phyloP scores from a whole-genome alignment of 2,113 vertebrate genomes.

The Rhinogobius similis region DNA sequence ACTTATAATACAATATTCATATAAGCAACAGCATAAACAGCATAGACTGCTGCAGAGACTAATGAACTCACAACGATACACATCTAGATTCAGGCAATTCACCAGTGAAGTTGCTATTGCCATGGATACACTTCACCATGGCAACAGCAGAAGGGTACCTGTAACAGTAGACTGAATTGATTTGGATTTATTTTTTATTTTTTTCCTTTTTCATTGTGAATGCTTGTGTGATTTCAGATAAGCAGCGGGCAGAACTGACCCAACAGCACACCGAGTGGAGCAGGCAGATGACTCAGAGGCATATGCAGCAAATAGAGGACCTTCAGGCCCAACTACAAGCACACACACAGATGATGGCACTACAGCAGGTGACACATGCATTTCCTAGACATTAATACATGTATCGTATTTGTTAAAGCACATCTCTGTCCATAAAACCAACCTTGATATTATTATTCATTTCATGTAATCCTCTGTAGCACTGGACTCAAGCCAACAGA shows the following conservation, averaged over 20 bases:
- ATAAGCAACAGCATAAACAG: slow-evolving; percentile 7
- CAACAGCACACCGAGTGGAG: slow-evolving; percentile 85
- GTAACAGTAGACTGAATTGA: slow-evolving; percentile 51
- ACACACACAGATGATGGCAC: slow-evolving; percentile 79
- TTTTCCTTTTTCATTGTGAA: slow-evolving; percentile 21
- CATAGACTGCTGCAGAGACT: slow-evolving; percentile 17
- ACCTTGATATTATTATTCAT: not conserved
- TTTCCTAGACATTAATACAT: not conserved
- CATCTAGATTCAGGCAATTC: slow-evolving; percentile 60
- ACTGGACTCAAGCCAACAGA: slow-evolving; percentile 14
- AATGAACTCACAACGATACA: slow-evolving; percentile 27
- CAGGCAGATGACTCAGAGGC: slow-evolving; percentile 81
- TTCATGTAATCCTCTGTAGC: not conserved
- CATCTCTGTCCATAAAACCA: not conserved
- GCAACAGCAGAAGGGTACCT: slow-evolving; percentile 69
- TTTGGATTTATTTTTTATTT: slow-evolving; percentile 43
- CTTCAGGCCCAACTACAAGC: slow-evolving; percentile 83
- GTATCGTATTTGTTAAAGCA: not conserved
- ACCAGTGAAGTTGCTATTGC: slow-evolving; percentile 65
- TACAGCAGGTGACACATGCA: slow-evolving; percentile 73
- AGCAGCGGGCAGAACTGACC: slow-evolving; percentile 84
- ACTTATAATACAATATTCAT: not conserved
- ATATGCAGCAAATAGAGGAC: slow-evolving; percentile 87
- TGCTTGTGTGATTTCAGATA: slow-evolving; percentile 76
- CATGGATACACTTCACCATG: slow-evolving; percentile 74